Base-by-base conservation (phyloP, 2,888 invertebrate species). In the Drosophila melanosoma region DNA sequence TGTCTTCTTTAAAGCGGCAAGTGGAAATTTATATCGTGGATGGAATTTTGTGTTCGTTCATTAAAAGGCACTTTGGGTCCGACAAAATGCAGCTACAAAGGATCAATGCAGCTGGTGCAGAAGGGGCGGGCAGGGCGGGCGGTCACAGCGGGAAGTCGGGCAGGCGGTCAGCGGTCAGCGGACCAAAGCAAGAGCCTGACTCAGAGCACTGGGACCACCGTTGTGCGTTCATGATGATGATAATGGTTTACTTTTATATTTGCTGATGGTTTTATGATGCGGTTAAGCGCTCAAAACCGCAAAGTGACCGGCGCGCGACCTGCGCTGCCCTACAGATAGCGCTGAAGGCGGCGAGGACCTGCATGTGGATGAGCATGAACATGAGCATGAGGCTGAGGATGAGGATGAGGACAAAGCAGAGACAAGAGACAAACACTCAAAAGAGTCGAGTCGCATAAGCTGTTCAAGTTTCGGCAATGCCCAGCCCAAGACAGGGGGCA, bases 211-310 rank as follows among this genome's bases (percentile, higher is more conserved):
- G 38, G 51, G 83, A 80, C 79, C 81, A 83, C 76, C 83, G 82
- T 74, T 56, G 87, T 76, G 85, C 70, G 75, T 75, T 75, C 79
- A 75, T 87, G 81, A 89, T 89, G 85, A 86, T 86, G 83, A 89
- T 86, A 83, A 89, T 89, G 83, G 86, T 77, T 89, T 85, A 87
- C 69, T 85, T 86, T 87, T 89, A 82, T 88, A 87, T 77, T 76
- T 79, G 69, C 58, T 83, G 83, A 90, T 90, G 90, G 86, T 88
- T 89, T 87, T 89, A 89, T 88, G 90, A 89, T 87, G 87, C 90
- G 90, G 88, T 88, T 87, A 89, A 88, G 89, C 85, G 80, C 83
- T 78, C 69, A 82, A 85, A 87, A 90, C 87, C 87, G 82, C 87
- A 87, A 87, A 89, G 90, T 89, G 90, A 76, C 65, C 73, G 76